Evolutionary conservation across 2,113 vertebrate genomes (phyloP).

Genomic region (Neolamprologus devosi): DNA sequence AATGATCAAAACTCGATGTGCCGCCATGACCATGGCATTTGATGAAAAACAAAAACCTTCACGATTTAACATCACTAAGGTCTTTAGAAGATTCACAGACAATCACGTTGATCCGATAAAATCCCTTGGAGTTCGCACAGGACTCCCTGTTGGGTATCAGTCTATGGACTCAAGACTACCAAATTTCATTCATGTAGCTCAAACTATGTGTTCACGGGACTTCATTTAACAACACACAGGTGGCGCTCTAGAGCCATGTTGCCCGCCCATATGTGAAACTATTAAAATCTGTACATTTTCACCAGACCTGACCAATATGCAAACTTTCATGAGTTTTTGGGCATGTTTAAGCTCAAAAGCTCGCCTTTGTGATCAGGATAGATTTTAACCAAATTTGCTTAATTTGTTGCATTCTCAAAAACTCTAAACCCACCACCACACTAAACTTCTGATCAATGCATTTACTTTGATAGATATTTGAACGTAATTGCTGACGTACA

Average conservation of each 20-base stretch:
- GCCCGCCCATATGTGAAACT: background rate
- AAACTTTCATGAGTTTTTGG: background rate
- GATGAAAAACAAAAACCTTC: background rate
- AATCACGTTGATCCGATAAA: background rate
- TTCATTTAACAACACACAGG: background rate
- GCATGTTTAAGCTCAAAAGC: background rate
- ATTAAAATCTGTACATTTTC: background rate
- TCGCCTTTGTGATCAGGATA: background rate
- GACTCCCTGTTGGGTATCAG: background rate
- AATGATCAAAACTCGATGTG: background rate
- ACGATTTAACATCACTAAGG: background rate
- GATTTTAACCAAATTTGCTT: background rate
- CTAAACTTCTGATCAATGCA: background rate
- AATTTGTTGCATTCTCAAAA: background rate
- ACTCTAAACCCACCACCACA: background rate
- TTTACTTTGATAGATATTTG: background rate
- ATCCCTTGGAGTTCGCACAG: background rate
- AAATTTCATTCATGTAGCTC: background rate
- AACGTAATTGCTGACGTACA: background rate
- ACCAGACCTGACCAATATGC: background rate
- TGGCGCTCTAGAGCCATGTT: background rate
- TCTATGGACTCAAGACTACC: background rate
- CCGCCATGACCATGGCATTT: background rate
- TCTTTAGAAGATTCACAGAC: rapidly evolving
- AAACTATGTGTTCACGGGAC: background rate